phyloP scores from a whole-genome alignment of 2,888 invertebrate species.

The Apamea monoglypha region DNA sequence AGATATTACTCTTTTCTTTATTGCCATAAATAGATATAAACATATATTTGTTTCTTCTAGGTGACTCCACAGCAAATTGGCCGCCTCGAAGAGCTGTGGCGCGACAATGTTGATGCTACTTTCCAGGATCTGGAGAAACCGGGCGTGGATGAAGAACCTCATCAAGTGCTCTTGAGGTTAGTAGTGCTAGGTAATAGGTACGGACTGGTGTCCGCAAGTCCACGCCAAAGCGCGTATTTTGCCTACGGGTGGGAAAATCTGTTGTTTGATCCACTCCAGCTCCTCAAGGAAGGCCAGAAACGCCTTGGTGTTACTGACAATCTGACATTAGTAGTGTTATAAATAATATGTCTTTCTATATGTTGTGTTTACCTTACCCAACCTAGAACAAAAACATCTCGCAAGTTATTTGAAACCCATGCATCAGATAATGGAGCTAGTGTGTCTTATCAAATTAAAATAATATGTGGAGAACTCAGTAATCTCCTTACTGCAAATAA shows the following conservation, averaged over 20 bases:
- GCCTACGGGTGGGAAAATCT: too few species aligned
- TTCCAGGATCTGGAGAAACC: conserved; percentile 99
- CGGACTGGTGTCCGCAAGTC: neutral
- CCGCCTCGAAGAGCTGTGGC: conserved; percentile 99
- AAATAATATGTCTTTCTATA: neutral
- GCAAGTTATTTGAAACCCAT: neutral
- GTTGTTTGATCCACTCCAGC: neutral
- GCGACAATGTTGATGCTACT: conserved; percentile 99
- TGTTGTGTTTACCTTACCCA: neutral
- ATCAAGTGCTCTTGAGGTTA: conserved; percentile 93
- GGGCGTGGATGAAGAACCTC: conserved; percentile 99
- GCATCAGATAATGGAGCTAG: neutral
- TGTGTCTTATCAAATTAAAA: neutral
- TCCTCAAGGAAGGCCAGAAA: neutral
- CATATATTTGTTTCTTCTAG: conserved; percentile 67
- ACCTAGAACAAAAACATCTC: neutral
- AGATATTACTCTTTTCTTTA: neutral
- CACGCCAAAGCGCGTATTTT: neutral
- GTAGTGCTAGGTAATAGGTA: neutral
- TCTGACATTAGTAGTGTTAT: conserved; percentile 64
- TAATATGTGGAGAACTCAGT: neutral
- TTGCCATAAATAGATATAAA: neutral
- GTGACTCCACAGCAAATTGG: conserved; percentile 99
- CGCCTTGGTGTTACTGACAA: neutral
- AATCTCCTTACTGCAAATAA: neutral